Conservation (phyloP, 2,113 vertebrate genomes). For the Pithys albifrons region DNA sequence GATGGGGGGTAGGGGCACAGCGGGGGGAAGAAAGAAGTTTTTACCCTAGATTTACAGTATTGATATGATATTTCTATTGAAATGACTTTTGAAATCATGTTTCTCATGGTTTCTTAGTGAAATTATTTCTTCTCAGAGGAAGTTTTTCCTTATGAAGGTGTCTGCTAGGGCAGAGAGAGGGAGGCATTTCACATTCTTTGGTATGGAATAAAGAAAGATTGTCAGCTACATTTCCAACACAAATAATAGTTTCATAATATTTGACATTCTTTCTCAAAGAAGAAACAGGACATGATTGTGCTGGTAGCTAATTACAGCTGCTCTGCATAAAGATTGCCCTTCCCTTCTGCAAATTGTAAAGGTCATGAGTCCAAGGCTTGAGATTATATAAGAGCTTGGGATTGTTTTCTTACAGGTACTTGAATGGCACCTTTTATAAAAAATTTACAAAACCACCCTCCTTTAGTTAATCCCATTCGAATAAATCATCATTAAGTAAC, state of each 20-base stretch:
- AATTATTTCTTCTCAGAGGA: background rate
- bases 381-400: background rate
- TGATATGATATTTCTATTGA: background rate
- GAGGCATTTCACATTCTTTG: background rate
- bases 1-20: too few relatives aligned
- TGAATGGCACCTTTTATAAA: background rate
- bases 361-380: background rate
- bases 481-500: background rate
- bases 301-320: background rate
- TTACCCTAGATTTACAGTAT: background rate
- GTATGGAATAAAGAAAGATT: background rate
- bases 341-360: background rate
- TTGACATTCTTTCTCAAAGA: background rate
- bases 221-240: background rate
- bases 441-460: background rate
- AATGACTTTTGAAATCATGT: background rate
- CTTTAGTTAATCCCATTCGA: background rate
- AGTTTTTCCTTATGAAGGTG: background rate
- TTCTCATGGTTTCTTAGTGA: background rate
- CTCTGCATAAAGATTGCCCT: background rate
- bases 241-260: background rate
- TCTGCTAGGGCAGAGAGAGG: background rate
- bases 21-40: background rate
- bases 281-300: background rate
- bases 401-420: background rate